phyloP scores from a whole-genome alignment of 2,888 invertebrate species.

The Dusona sp. region DNA sequence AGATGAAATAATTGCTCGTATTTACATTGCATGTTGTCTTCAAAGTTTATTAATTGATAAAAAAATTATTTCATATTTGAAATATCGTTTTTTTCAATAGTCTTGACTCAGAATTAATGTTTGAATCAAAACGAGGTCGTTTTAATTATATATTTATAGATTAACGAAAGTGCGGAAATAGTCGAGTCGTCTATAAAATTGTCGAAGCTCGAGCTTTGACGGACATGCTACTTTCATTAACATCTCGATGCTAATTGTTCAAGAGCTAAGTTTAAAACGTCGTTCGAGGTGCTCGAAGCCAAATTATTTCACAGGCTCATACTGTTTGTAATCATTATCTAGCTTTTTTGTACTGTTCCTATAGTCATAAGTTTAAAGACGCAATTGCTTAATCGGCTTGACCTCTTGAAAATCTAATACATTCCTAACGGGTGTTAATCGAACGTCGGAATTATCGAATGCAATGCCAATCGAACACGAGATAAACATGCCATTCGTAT shows the following conservation, averaged over 20 bases:
- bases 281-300: slow-evolving; percentile 42
- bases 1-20: not conserved
- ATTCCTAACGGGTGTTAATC: slow-evolving; percentile 26
- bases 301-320: slow-evolving; percentile 18
- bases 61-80: not conserved
- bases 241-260: slow-evolving; percentile 67
- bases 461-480: slow-evolving; percentile 1
- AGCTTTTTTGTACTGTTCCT: not conserved
- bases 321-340: not conserved
- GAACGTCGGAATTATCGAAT: not conserved
- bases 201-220: slow-evolving; percentile 32
- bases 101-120: no score
- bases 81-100: no score
- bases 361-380: slow-evolving; percentile 3
- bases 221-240: slow-evolving; percentile 34
- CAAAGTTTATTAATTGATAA: not conserved
- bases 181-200: not conserved
- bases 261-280: slow-evolving; percentile 67
- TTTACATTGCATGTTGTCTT: not conserved
- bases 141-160: not conserved
- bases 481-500: not conserved
- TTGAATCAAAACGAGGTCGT: no score
- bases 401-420: slow-evolving; percentile 32
- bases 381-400: slow-evolving; percentile 20
- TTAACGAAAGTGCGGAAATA: slow-evolving; percentile 39